Conservation (phyloP, 2,888 invertebrate species). For the Polyommatus iphigenia region DNA sequence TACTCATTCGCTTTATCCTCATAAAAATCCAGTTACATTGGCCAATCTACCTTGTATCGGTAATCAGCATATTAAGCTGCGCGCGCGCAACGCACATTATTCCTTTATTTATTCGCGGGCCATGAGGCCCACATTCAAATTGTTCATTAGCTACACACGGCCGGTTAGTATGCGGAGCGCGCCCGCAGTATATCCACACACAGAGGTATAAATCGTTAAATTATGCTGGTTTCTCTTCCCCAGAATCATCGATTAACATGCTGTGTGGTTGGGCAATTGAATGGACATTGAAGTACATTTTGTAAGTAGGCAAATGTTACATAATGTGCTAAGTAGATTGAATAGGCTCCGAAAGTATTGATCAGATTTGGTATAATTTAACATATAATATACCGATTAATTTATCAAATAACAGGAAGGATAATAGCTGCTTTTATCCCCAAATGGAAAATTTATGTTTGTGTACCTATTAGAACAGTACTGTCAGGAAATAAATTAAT, state of each 20-base stretch:
- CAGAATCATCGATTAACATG: neutral
- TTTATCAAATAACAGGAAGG: too few species aligned
- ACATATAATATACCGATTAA: too few species aligned
- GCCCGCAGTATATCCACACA: slow-evolving; percentile 63
- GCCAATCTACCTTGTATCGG: slow-evolving; percentile 1
- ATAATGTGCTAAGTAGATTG: neutral
- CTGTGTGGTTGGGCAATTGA: neutral
- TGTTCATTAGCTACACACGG: slow-evolving; percentile 68
- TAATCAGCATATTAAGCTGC: slow-evolving; percentile 67
- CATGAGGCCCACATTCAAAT: slow-evolving; percentile 77
- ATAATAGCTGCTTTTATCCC: too few species aligned
- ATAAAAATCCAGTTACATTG: neutral
- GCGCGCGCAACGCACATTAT: slow-evolving; percentile 63
- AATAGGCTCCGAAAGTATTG: neutral
- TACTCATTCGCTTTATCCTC: neutral
- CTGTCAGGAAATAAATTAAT: too few species aligned
- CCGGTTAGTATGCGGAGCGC: slow-evolving; percentile 68
- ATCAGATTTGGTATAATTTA: too few species aligned
- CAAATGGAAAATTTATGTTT: too few species aligned
- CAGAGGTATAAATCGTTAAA: slow-evolving; percentile 39
- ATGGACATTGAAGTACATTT: neutral
- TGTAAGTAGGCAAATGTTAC: neutral
- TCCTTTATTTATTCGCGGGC: slow-evolving; percentile 70
- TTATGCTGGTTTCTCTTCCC: slow-evolving; percentile 29
- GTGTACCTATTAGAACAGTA: too few species aligned